A percentile compares a stretch with the other conserved stretches of the same genome.
Conservation (phyloP, 2,797 vertebrate genomes). For the Linurgus olivaceus region DNA sequence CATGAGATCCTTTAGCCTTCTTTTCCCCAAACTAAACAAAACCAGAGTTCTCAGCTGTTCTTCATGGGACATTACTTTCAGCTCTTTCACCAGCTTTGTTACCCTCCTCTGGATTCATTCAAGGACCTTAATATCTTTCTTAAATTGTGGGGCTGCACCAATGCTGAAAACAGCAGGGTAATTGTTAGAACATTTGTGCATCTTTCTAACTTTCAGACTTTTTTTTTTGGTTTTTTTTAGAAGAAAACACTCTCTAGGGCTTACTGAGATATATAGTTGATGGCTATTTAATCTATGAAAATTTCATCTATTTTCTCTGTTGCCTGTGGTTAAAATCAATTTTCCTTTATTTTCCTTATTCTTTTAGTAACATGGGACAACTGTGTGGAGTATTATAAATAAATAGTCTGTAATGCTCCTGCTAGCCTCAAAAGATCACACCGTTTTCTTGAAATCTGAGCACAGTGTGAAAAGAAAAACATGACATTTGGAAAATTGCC, state of each 20-base stretch:
- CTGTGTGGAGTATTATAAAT: not conserved
- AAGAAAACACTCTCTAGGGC: not conserved
- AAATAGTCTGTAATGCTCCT: not conserved
- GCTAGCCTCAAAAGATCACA: not conserved
- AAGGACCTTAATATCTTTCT: not conserved
- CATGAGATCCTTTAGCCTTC: not conserved
- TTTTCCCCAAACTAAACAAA: not conserved
- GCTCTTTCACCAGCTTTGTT: not conserved
- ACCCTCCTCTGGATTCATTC: not conserved
- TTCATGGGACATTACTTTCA: not conserved
- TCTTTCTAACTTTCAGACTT: not conserved
- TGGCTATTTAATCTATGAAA: not conserved
- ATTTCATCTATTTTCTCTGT: not conserved
- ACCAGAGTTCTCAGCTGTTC: rapidly evolving
- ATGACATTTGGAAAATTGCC: not conserved
- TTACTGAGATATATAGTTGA: not conserved
- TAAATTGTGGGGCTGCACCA: not conserved
- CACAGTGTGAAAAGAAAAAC: not conserved
- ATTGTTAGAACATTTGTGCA: not conserved
- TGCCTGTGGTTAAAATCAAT: not conserved
- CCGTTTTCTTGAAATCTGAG: not conserved
- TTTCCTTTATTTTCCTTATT: not conserved
- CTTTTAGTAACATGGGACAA: not conserved
- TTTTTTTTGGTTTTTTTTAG: not conserved
- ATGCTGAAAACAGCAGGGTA: not conserved